A percentile compares a stretch with the other conserved stretches of the same genome.
Evolutionary conservation across 2,888 invertebrate genomes (phyloP).

Genomic region (Pollenia labialis): DNA sequence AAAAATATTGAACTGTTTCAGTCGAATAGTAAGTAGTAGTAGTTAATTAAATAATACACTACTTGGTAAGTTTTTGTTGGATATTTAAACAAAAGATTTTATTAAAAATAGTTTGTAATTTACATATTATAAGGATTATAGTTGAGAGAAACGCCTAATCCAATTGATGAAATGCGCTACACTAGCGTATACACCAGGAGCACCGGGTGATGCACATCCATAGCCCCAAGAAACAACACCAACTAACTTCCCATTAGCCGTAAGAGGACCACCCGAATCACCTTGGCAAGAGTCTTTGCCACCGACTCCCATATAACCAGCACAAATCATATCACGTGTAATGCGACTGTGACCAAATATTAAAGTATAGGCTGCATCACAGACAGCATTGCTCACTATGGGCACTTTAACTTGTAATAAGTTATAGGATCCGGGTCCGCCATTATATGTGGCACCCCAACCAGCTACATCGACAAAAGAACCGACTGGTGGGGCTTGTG

Average conservation of each 20-base stretch:
- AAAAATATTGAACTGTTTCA: too few relatives aligned
- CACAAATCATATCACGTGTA: slow-evolving; percentile 78
- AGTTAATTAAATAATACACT: too few relatives aligned
- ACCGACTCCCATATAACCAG: slow-evolving; percentile 77
- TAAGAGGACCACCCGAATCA: slow-evolving; percentile 80
- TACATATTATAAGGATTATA: too few relatives aligned
- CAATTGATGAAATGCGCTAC: slow-evolving; percentile 75
- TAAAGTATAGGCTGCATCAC: slow-evolving; percentile 74
- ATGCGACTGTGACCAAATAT: slow-evolving; percentile 69
- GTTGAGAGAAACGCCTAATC: slow-evolving; percentile 52
- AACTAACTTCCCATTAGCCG: slow-evolving; percentile 74
- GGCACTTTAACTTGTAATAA: slow-evolving; percentile 78
- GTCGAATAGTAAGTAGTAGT: too few relatives aligned
- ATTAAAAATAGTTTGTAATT: too few relatives aligned
- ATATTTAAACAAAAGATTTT: too few relatives aligned
- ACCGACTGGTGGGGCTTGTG: slow-evolving; percentile 72
- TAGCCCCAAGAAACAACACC: slow-evolving; percentile 81
- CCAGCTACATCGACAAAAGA: slow-evolving; percentile 76
- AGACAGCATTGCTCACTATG: slow-evolving; percentile 76
- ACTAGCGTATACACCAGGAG: slow-evolving; percentile 80
- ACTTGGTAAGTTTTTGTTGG: too few relatives aligned
- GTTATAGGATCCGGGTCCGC: slow-evolving; percentile 72
- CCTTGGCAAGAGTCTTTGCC: slow-evolving; percentile 79
- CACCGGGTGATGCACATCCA: slow-evolving; percentile 75
- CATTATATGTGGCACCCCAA: slow-evolving; percentile 78